Base-by-base conservation (phyloP, 2,797 vertebrate species). In the Danio albolineatus region DNA sequence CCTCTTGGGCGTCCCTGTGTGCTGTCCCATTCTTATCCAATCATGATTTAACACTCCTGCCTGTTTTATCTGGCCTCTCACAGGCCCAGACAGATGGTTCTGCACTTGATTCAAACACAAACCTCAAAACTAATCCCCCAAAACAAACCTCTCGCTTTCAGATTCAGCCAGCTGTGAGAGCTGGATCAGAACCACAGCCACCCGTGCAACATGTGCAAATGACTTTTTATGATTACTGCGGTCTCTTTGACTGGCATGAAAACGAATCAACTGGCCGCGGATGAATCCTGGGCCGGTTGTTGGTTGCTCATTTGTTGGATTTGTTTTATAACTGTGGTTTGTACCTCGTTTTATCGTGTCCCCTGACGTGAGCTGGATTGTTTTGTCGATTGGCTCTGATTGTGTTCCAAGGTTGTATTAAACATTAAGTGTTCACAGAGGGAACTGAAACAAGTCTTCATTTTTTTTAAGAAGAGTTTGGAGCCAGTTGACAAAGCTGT, bases 81-180 rank as follows among this genome's bases (percentile, higher is more conserved):
- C 51, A 85, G 71, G 49, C 80, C n/a, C 43, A 83, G 16, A 86
- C 61, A 81, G 78, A 73, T 71, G 80, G 0, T 39, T 51, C 36
- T 67, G 66, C 13, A 66, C 39, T 84, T 84, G 67, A 79, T 43
- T 89, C 85, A 89, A 66, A 8, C 56, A 88, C 82, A 10, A 10
- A 62, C 87, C 86, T 87, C 77, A 87, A 84, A 78, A 48, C 10
- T 28, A 87, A 87, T 67, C 13, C 84, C 69, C 5, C 83, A 73
- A 87, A 89, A 89, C 72, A 74, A 80, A 83, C 75, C 1, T 88
- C 65, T 72, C 13, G 0, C 81, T 61, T 83, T 76, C 66, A 75
- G 76, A 44, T 19, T 36, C 76, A 88, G 80, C 75, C 28, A 38
- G 76, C 76, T 74, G 62, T 56, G 62, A 53, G 10, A 60, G 56